Percentiles rank a stretch among this genome's conserved stretches.
Evolutionary conservation across 1,140 invertebrate species (phyloP).

Genomic region (Pseudobourletiella spinata): DNA sequence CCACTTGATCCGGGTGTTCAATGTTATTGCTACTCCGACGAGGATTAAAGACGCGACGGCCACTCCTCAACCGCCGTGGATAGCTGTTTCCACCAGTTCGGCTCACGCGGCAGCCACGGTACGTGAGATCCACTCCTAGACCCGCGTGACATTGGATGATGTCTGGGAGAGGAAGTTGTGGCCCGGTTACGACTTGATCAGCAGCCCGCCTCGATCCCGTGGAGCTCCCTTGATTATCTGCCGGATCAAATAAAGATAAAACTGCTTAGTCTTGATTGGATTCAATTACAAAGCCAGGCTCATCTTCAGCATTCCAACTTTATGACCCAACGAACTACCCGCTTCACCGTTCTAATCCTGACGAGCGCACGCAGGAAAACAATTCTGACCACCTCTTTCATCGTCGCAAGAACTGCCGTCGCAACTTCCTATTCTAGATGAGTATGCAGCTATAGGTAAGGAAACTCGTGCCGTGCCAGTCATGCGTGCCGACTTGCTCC

Average conservation of each 20-base stretch:
- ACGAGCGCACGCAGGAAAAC: no score
- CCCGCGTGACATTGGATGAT: constrained; percentile 13
- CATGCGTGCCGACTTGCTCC: no score
- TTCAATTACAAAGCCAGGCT: neutral
- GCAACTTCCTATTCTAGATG: no score
- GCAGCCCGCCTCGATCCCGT: neutral
- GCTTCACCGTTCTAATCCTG: no score
- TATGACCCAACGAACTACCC: no score
- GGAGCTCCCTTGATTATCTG: constrained; percentile 1
- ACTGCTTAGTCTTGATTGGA: neutral
- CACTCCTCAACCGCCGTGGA: neutral
- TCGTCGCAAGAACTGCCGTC: no score
- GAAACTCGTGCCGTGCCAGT: no score
- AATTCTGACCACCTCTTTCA: no score
- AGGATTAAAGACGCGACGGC: neutral
- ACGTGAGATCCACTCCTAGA: constrained; percentile 2
- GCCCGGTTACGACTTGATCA: neutral
- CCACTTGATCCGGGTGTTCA: no score
- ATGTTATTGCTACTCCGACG: constrained; percentile 2
- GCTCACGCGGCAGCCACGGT: neutral
- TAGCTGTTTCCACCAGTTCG: neutral
- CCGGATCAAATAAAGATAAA: neutral
- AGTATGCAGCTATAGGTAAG: no score
- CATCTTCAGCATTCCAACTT: no score
- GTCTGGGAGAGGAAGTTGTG: constrained; percentile 10